phyloP scores from a whole-genome alignment of 2,113 vertebrate genomes.

The Forbesichthys agassizii region DNA sequence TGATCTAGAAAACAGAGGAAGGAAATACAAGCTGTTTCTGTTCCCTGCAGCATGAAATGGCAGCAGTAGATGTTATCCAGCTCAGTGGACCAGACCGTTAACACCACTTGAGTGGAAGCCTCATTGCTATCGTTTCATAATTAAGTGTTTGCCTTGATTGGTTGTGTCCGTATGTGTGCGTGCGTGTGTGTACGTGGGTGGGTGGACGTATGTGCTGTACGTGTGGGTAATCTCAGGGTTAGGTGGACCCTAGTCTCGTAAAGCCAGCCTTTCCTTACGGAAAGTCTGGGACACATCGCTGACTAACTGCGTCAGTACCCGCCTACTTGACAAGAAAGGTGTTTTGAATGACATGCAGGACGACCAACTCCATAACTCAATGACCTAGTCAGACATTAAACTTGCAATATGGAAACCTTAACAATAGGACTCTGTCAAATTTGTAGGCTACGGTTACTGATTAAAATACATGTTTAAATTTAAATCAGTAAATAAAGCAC shows the following conservation, averaged over 20 bases:
- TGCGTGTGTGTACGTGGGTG: background rate
- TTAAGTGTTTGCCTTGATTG: background rate
- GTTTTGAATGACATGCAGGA: too few species aligned
- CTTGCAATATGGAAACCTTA: too few species aligned
- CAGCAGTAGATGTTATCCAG: conserved; percentile 62
- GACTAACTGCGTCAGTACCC: too few species aligned
- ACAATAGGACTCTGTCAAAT: too few species aligned
- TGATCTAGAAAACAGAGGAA: conserved; percentile 57
- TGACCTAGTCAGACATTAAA: too few species aligned
- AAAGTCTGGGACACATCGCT: too few species aligned
- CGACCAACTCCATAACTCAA: too few species aligned
- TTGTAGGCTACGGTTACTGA: too few species aligned
- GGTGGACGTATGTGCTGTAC: background rate
- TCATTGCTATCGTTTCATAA: conserved; percentile 1
- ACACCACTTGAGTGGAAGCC: conserved; percentile 28
- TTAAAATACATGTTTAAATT: too few species aligned
- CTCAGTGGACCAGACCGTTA: conserved; percentile 43
- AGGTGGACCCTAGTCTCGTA: background rate
- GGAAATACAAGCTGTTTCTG: conserved; percentile 56
- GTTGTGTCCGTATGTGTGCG: background rate
- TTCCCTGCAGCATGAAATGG: conserved; percentile 53
- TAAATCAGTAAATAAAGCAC: too few species aligned
- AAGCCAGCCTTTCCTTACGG: too few species aligned
- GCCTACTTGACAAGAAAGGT: too few species aligned
- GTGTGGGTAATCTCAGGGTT: background rate